Percentiles rank a stretch among this genome's conserved stretches.
Conservation (phyloP, 2,113 vertebrate species). For the Labeo catla region DNA sequence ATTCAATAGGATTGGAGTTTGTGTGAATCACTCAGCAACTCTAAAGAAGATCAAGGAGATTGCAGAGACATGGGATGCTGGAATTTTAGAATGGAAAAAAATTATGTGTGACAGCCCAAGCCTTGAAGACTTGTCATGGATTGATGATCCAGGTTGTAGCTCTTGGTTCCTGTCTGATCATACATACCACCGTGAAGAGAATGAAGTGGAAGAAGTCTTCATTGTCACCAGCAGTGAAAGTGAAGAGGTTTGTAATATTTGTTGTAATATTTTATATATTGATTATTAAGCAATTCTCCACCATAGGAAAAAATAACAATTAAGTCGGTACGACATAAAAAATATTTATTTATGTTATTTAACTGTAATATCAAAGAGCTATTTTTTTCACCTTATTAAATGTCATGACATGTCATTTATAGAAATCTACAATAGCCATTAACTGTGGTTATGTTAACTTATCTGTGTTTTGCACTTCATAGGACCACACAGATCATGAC, state of each 20-base stretch:
- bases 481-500: not conserved
- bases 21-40: not conserved
- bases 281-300: not conserved
- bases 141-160: not conserved
- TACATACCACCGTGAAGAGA: not conserved
- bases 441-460: not conserved
- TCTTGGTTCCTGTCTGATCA: not conserved
- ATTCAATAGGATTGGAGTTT: not conserved
- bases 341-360: not conserved
- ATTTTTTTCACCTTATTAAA: not conserved
- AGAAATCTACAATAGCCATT: not conserved
- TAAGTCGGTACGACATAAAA: not conserved
- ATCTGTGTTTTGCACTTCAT: not conserved
- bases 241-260: not conserved
- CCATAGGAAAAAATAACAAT: not conserved
- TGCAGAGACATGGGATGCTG: not conserved
- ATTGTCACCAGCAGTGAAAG: not conserved
- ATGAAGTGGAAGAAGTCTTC: not conserved
- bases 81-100: slow-evolving; percentile 10
- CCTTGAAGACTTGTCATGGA: slow-evolving; percentile 9
- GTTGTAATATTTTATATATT: not conserved
- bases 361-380: not conserved
- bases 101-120: slow-evolving; percentile 2
- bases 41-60: slow-evolving; percentile 20
- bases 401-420: not conserved